Base-by-base conservation (phyloP, 2,797 vertebrate species). In the Sternotherus odoratus region DNA sequence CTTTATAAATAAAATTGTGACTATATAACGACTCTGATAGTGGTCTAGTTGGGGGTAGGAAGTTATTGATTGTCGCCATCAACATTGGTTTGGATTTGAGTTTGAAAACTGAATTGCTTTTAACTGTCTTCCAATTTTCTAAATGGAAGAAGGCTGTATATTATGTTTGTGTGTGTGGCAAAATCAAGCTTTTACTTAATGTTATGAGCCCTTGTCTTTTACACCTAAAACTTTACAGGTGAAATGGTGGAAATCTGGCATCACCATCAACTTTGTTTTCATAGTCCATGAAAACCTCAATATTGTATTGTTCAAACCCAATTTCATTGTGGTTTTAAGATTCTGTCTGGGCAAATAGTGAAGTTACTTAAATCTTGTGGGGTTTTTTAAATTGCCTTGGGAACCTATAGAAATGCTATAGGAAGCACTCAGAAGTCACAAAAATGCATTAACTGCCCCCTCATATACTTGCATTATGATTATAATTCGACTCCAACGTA, bases 31-130 rank as follows among this genome's bases (percentile, higher is more conserved):
- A 46, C 78, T 83, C 30, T 86, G 54, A 16, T 12, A 19, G 56
- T 46, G 43, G 79, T 23, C 30, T n/a, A 28, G 69, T 11, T 23
- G 51, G 60, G 87, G 63, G 46, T 23, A n/a, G 74, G 56, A 2
- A 69, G 36, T 36, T 12, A 1, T 63, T 30, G 36, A 54, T 43
- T 49, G 56, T 12, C 49, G 23, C 83, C 2, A 7, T 16, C 33
- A 87, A 5, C 72, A 26, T 66, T 82, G 19, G 36, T 36, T 69
- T 85, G 48, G 43, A 5, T 74, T 93, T 92, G 80, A 93, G 19
- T 39, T 82, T 96, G 75, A 46, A 88, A 75, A 13, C 49, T 49
- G 56, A 85, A 30, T 90, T 88, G 56, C 17, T 36, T 94, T 92
- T 84, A 23, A 4, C 84, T 51, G 17, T 51, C 66, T 79, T 23